phyloP scores from a whole-genome alignment of 2,797 vertebrate species.

The Syngnathus rostellatus region DNA sequence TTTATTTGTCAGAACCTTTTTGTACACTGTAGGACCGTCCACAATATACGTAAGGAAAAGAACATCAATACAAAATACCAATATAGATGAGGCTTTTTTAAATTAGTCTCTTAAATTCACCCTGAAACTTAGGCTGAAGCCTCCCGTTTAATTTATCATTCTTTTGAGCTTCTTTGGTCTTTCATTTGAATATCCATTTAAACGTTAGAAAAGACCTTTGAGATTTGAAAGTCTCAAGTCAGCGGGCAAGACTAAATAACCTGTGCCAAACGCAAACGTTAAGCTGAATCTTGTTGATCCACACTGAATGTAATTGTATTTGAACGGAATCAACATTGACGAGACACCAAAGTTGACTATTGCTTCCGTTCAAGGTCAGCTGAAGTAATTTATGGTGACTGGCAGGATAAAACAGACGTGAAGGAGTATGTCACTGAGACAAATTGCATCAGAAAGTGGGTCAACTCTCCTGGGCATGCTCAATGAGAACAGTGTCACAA shows the following conservation, averaged over 20 bases:
- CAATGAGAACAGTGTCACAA: conserved; percentile 31
- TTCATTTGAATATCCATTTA: neutral
- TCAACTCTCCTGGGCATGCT: conserved; percentile 43
- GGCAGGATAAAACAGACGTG: conserved; percentile 40
- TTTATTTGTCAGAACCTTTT: too few species aligned
- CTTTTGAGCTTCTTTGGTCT: neutral
- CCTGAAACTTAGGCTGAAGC: too few species aligned
- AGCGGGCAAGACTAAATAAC: neutral
- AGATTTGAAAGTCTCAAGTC: neutral
- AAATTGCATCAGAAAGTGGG: conserved; percentile 47
- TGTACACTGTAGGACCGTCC: too few species aligned
- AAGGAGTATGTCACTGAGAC: conserved; percentile 34
- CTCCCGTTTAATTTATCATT: neutral
- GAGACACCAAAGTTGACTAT: conserved; percentile 5
- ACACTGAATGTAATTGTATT: conserved; percentile 4
- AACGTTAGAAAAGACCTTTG: too few species aligned
- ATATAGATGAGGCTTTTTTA: too few species aligned
- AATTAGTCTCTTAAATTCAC: too few species aligned
- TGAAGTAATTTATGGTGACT: conserved; percentile 28
- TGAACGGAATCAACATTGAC: conserved; percentile 8
- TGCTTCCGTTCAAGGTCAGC: conserved; percentile 20
- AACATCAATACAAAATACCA: too few species aligned
- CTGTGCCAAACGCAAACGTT: neutral
- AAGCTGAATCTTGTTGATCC: neutral
- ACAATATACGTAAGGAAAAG: too few species aligned